Percentiles rank a stretch among this genome's conserved stretches.
Evolutionary conservation across 2,113 vertebrate species (phyloP).

Genomic region (Genyomyrus donnyi): DNA sequence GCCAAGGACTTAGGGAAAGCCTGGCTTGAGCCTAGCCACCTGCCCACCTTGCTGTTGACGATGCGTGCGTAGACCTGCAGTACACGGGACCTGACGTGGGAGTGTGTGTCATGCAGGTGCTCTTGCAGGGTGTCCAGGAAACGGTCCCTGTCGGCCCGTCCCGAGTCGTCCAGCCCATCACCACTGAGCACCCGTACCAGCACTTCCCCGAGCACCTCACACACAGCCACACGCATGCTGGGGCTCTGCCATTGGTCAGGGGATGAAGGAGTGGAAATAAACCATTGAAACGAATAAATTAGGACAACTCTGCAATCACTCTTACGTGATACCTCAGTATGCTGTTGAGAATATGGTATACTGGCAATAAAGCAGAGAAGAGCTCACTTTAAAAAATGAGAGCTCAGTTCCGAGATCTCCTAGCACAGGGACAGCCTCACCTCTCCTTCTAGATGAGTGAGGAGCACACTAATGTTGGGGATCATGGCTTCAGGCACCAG

Average conservation of each 20-base stretch:
- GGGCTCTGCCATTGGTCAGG: constrained; percentile 59
- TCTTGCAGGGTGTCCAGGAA: constrained; percentile 80
- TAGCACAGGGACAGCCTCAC: constrained; percentile 31
- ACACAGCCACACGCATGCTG: constrained; percentile 77
- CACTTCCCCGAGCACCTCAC: constrained; percentile 76
- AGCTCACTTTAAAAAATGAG: background rate
- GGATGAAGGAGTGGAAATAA: background rate
- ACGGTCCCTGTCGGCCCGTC: constrained; percentile 73
- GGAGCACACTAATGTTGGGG: constrained; percentile 79
- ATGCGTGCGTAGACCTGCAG: constrained; percentile 81
- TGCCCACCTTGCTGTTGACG: constrained; percentile 74
- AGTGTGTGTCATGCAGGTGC: constrained; percentile 73
- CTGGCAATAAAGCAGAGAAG: background rate
- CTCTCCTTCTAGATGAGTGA: constrained; percentile 84
- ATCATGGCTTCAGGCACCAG: constrained; percentile 71
- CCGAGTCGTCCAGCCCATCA: constrained; percentile 70
- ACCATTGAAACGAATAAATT: background rate
- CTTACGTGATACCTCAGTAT: background rate
- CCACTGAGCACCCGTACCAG: constrained; percentile 76
- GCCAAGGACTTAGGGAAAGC: background rate
- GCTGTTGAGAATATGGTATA: background rate
- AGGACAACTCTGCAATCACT: background rate
- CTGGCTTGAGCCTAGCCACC: background rate
- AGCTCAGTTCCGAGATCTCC: background rate
- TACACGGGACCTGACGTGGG: constrained; percentile 78